Base-by-base conservation (phyloP, 23 tunicate genomes). In the Aplidium turbinatum region DNA sequence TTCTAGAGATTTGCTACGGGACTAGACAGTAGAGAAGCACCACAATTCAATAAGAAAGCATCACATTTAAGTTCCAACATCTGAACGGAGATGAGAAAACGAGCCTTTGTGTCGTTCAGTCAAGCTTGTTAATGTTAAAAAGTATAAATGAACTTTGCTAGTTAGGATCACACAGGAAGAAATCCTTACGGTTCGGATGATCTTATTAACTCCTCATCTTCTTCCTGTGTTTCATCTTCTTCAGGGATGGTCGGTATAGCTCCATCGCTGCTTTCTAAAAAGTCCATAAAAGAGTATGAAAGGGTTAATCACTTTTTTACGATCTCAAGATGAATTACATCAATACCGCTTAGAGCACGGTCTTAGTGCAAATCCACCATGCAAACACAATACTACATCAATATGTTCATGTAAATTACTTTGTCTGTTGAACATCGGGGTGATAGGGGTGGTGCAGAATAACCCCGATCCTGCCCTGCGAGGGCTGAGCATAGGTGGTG, bases 401-500 rank as follows among this genome's bases (percentile, higher is more conserved):
- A 56, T 13, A 7, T 22, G 16, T 13, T 22, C 9, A 56, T 19
- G 7, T 7, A 19, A 19, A 19, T 48, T 80, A 87, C 94, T 56
- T 81, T 88, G 96, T 67, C 96, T 57, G 68, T 57, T 28, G 32
- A 81, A 58, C 72, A 81, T 88, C 0, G 96, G 89, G 11, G 96
- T 89, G 28, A 58, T 73, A 4, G 96, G 96, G n/a, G 96, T 89
- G 1, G 79, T 89, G 52, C 85, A 82, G 70, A 77, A 89, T 33
- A 89, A 46, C 25, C 96, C 96, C 5, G 96, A 76, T 18, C 96
- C 96, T 4, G 86, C 78, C 61, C 96, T 56, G 6, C 77, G 54
- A 25, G 96, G 96, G 40, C 96, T 89, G 38, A 89, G 58, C 96
- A 89, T 89, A 16, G 96, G 96, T 13, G 96, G 96, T 16, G 96